These are phyloP conservation scores for Garrulus glandarius DNA, from an alignment of 2,797 vertebrate genomes.

Conservation along the genomic window DNA sequence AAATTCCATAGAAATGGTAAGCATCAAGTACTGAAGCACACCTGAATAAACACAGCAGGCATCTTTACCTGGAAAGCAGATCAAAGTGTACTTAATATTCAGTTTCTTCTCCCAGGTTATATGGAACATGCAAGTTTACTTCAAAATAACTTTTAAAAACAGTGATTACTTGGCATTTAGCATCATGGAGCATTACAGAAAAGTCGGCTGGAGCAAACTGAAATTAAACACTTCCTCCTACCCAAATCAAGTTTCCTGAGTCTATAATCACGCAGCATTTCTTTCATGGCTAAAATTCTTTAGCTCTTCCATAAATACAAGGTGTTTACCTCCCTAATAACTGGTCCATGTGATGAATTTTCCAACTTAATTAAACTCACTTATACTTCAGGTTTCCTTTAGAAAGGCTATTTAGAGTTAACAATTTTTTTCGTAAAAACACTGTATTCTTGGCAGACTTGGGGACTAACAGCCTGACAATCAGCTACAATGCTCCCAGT, in stretches of 20 bases:
- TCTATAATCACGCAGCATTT: constrained; percentile 21
- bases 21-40: background rate
- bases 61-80: background rate
- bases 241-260: background rate
- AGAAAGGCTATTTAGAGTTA: background rate
- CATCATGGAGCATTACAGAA: background rate
- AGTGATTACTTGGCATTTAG: background rate
- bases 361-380: background rate
- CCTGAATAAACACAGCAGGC: background rate
- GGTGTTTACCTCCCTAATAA: background rate
- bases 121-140: background rate
- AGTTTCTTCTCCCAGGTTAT: background rate
- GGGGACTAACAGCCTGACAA: background rate
- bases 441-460: background rate
- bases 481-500: background rate
- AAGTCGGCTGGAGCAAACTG: background rate
- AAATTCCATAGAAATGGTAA: background rate
- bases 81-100: background rate
- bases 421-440: background rate
- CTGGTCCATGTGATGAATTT: background rate
- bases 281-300: constrained; percentile 29
- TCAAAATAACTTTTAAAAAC: constrained; percentile 15
- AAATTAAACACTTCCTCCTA: constrained; percentile 31
- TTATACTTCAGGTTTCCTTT: background rate
- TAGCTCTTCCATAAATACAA: background rate